Conservation (phyloP, 2,888 invertebrate genomes). For the Cryptocephalus primarius region DNA sequence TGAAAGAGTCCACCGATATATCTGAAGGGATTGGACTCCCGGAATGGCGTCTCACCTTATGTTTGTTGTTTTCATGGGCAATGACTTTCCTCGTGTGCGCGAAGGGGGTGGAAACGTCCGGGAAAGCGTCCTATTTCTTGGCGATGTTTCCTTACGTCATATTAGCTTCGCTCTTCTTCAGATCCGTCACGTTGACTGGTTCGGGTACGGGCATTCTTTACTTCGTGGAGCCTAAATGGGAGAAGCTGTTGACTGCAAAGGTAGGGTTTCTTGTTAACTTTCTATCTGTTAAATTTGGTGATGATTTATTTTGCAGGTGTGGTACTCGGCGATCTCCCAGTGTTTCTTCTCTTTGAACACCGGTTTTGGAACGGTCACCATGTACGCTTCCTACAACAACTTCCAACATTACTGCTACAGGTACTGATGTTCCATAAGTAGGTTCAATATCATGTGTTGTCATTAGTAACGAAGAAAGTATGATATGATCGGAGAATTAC, state of each 20-base stretch:
- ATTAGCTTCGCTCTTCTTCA: conserved; percentile 59
- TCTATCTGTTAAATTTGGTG: not conserved
- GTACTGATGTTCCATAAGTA: not conserved
- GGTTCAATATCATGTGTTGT: too few species aligned
- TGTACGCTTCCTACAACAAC: conserved; percentile 68
- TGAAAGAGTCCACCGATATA: conserved; percentile 38
- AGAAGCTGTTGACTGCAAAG: conserved; percentile 48
- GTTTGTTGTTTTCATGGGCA: conserved; percentile 56
- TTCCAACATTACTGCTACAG: conserved; percentile 52
- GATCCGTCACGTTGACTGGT: conserved; percentile 54
- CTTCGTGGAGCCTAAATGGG: conserved; percentile 71
- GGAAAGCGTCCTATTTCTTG: conserved; percentile 77
- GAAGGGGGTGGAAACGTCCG: conserved; percentile 65
- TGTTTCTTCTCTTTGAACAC: conserved; percentile 70
- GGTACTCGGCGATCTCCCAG: conserved; percentile 63
- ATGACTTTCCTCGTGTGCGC: conserved; percentile 57
- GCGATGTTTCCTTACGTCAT: conserved; percentile 77
- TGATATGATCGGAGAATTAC: too few species aligned
- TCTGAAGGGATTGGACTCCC: conserved; percentile 29
- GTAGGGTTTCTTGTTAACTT: conserved; percentile 40
- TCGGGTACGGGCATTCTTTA: conserved; percentile 63
- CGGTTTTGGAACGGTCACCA: conserved; percentile 62
- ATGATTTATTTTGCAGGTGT: conserved; percentile 14
- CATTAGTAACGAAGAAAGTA: too few species aligned
- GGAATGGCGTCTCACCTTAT: conserved; percentile 53